Evolutionary conservation across 2,888 invertebrate genomes (phyloP), one percentile per base, ranked within the genome.

Genomic region (Pediacus dermestoides): DNA sequence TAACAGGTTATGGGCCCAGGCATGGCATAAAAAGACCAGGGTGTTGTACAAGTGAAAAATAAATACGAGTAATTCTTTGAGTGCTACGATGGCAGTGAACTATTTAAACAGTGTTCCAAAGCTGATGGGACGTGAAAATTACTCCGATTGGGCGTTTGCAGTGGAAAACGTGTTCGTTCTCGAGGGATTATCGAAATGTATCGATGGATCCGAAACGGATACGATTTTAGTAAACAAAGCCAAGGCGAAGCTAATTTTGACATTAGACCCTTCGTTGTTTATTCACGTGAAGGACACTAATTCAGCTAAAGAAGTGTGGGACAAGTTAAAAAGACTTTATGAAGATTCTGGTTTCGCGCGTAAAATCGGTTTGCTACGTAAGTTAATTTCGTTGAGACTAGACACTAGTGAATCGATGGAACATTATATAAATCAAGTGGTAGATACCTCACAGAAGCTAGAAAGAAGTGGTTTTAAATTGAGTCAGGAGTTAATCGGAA

Each of bases 291-390:
- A 46, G 32, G 44, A 50, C 4, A 39, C 46, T 4, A 35, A 11
- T 23, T 41, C 44, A 8, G 28, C 41, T 2, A 28, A 47, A 28
- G 32, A 50, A 30, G 42, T 45, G 15, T 81, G 81, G 81, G 42
- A 25, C 53, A 41, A 39, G 21, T 35, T 60, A 12, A 52, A 54
- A 41, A 34, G 18, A 1, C 21, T 61, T 25, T 61, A 44, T 38
- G 56, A 53, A 34, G 57, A 61, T 39, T 42, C 26, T 12, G 59
- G 59, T 25, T 60, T 55, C 32, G 39, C 56, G 9, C 33, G 60
- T 35, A 53, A 48, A 39, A 58, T 60, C 18, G 38, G 48, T 27
- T 46, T 55, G 18, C 27, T 48, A 12, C 30, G 41, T 6, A 34
- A 42, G 2, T 30, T 60, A 8, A 58, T 60, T 21, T 56, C 54